Evolutionary conservation across 2,888 invertebrate species (phyloP), one percentile per base, ranked within the genome.

Genomic region (Vanessa cardui): DNA sequence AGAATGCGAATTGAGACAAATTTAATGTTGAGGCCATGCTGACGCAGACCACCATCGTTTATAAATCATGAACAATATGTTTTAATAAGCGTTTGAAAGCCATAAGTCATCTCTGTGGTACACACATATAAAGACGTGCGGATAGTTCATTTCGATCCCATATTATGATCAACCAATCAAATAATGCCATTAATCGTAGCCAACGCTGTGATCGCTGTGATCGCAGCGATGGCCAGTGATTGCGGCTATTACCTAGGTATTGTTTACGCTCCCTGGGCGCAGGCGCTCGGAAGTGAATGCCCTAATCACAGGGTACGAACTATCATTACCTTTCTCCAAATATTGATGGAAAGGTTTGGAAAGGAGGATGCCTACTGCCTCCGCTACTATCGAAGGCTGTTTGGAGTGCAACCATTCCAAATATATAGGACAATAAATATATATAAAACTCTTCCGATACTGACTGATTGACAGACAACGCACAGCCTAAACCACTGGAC

Each of bases 111-210:
- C 20, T 12, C 15, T 58, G 49, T 47, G 46, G 62, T 56, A 49
- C 49, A 49, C 21, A 31, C 66, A 50, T 20, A 39, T 39, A 20
- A 47, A 45, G 52, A 64, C 16, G 26, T 26, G 26, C 26, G 26
- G 52, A 46, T 59, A 20, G 18, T 26, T 21, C 45, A 26, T 26
- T 26, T 46, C 16, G 26, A n/a, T 46, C 59, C 18, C 39, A 20
- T 26, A 47, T 68, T 64, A 73, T 74, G 69, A 74, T 75, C 74
- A 74, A 73, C 74, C 83, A 83, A 85, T 85, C 80, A 81, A 83
- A 84, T 83, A 85, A 86, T 85, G 78, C 83, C 79, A 72, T 62
- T 63, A 72, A 72, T 72, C 70, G 63, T 49, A 31, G 16, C 31
- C 26, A 31, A 31, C 52, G 26, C 6, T 9, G 49, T 21, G 67